Evolutionary conservation across 2,797 vertebrate species (phyloP), one percentile per base, ranked within the genome.

Genomic region (Naso thynnoides): DNA sequence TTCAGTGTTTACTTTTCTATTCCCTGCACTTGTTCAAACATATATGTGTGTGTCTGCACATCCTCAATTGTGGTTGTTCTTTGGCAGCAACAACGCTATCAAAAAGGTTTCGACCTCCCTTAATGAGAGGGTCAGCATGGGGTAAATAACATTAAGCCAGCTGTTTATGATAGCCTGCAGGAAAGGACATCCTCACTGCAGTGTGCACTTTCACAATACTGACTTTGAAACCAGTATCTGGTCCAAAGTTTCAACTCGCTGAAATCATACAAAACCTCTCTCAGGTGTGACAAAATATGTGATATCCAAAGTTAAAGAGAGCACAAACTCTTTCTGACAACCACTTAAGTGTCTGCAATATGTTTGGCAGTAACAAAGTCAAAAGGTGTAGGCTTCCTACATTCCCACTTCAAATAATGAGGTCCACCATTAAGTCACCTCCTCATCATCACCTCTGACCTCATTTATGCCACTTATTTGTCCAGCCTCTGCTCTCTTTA

Each of bases 71-170:
- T 49, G 11, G n/a, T 18, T 77, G 48, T 72, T 71, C 39, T 15
- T 56, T 45, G 62, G 36, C 36, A 58, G 42, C 58, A 62, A 15
- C 1, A 6, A 71, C 44, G 33, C 55, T 67, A 52, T 82, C 67
- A 78, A 24, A 64, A 29, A 7, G 24, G 55, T 36, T 79, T 52
- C 78, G 60, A 83, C 66, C 80, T 80, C 54, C 47, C 29, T 57
- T 78, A 75, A 82, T 78, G 45, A 83, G 76, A 81, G 71, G 64
- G 41, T 82, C 77, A 73, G 60, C 41, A 62, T 59, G 27, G 47
- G 29, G 75, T 79, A 82, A n/a, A 88, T 71, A 70, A 76, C 71
- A 79, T 86, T 89, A 73, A 65, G 18, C 50, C 57, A 67, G 33
- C 38, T 73, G 56, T 14, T 56, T 39, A 70, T 70, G 57, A 58